Base-by-base conservation (phyloP, 1,140 invertebrate species). In the Caenorhabditis inopinata region DNA sequence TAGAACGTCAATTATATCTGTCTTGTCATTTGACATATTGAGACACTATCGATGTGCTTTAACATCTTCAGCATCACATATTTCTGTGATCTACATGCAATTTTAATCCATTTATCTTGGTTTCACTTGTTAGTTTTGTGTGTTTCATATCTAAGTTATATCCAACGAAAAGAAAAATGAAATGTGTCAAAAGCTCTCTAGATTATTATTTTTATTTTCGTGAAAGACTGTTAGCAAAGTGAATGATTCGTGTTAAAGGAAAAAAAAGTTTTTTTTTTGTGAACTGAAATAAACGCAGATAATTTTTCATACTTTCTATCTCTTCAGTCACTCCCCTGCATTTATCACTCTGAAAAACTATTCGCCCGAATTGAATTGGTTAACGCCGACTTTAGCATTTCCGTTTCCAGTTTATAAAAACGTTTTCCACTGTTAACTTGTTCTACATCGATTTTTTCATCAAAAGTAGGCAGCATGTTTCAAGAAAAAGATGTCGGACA, bases 401-500 rank as follows among this genome's bases (percentile, higher is more conserved):
- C n/a, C 27, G 12, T 14, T 58, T 16, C 14, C 14, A 16, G 18
- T 7, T n/a, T n/a, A n/a, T n/a, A n/a, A n/a, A n/a, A n/a, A n/a
- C n/a, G n/a, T n/a, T n/a, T n/a, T n/a, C n/a, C n/a, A n/a, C n/a
- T n/a, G n/a, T n/a, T n/a, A n/a, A n/a, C n/a, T n/a, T n/a, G n/a
- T n/a, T n/a, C n/a, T n/a, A n/a, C n/a, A n/a, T n/a, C n/a, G n/a
- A n/a, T n/a, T n/a, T n/a, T n/a, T n/a, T n/a, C n/a, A n/a, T n/a
- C n/a, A n/a, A n/a, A n/a, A n/a, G n/a, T n/a, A n/a, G n/a, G n/a
- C n/a, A n/a, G n/a, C 9, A 68, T 68, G 58, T 68, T 68, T 11
- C 58, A 68, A 68, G 58, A 68, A 21, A 68, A 68, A 68, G 58
- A 68, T 38, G 58, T 68, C 16, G 58, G 58, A 21, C 58, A 68